Base-by-base conservation (phyloP, 2,888 invertebrate species). In the Copidosoma aretas region DNA sequence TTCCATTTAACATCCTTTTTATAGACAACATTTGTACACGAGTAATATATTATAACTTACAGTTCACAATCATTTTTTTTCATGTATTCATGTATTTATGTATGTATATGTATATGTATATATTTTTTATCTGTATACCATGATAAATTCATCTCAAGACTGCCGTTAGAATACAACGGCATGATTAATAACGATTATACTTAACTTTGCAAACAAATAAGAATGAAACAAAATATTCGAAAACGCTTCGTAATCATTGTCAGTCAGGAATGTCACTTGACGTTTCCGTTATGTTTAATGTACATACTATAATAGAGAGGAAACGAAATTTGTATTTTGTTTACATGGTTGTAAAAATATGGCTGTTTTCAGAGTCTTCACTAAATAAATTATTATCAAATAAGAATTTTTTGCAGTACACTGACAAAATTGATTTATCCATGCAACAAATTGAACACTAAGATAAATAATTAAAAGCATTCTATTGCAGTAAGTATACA, bases 1-100 rank as follows among this genome's bases (percentile, higher is more conserved):
- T 71, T 51, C 32, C 49, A 52, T 64, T 70, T 46, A 68, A 71
- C 62, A 66, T 49, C 24, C n/a, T 56, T 63, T 67, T 64, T n/a
- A n/a, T n/a, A n/a, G n/a, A n/a, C n/a, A 53, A 70, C 54, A 59
- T 71, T 65, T 65, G 54, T 67, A 71, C 70, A 67, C 46, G 39
- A 51, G 32, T 32, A 17, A 24, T 70, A 61, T 65, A 25, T 24
- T 66, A 70, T 62, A 69, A 54, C 54, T 12, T 62, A 66, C 43
- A 60, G n/a, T 56, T 65, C n/a, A n/a, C n/a, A n/a, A n/a, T n/a
- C n/a, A n/a, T n/a, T n/a, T n/a, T n/a, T n/a, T n/a, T n/a, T n/a
- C n/a, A n/a, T n/a, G n/a, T n/a, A n/a, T n/a, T n/a, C n/a, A 32
- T 32, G 54, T 15, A 32, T 46, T 46, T 46, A 8, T 46, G 43